Conservation (phyloP, 30 jellyfish, hydroid and myxozoan species). For the Phacellophora camtschatica region DNA sequence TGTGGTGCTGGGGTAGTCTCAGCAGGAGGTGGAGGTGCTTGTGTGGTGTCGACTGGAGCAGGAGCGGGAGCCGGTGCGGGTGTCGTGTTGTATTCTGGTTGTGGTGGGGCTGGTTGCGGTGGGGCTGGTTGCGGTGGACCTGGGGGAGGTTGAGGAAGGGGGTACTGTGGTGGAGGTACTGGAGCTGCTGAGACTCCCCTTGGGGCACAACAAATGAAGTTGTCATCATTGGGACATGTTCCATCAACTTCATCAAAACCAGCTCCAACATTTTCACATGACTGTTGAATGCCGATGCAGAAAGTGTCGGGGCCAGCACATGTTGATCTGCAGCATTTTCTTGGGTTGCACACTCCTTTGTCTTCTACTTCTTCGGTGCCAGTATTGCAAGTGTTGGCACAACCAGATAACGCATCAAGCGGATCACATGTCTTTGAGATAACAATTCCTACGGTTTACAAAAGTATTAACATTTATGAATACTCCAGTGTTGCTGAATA, state of each 20-base stretch:
- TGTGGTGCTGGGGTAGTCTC: slow-evolving; percentile 56
- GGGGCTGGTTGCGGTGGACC: slow-evolving; percentile 25
- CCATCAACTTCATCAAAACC: slow-evolving; percentile 74
- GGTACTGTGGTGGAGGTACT: slow-evolving; percentile 28
- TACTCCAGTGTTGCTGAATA: too few relatives aligned
- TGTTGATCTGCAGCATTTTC: slow-evolving; percentile 56
- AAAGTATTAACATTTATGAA: too few relatives aligned
- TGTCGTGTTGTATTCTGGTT: slow-evolving; percentile 20
- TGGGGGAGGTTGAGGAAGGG: slow-evolving; percentile 48
- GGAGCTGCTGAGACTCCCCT: slow-evolving; percentile 28
- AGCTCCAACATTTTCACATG: slow-evolving; percentile 43
- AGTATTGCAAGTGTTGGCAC: slow-evolving; percentile 36
- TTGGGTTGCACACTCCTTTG: slow-evolving; percentile 42
- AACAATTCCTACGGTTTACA: slow-evolving; percentile 16
- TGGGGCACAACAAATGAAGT: slow-evolving; percentile 67
- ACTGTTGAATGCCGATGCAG: slow-evolving; percentile 28
- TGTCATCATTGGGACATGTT: slow-evolving; percentile 57
- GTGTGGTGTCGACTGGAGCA: slow-evolving; percentile 35
- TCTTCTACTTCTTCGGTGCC: slow-evolving; percentile 53
- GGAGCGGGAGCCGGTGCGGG: slow-evolving; percentile 46
- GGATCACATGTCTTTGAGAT: slow-evolving; percentile 41
- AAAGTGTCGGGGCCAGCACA: slow-evolving; percentile 68
- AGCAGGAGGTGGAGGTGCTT: slow-evolving; percentile 52
- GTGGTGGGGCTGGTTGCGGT: slow-evolving; percentile 47
- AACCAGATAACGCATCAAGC: slow-evolving; percentile 32